These are phyloP conservation scores for Marmota monax DNA, from an alignment of 2,113 vertebrate species.

Conservation along the genomic window DNA sequence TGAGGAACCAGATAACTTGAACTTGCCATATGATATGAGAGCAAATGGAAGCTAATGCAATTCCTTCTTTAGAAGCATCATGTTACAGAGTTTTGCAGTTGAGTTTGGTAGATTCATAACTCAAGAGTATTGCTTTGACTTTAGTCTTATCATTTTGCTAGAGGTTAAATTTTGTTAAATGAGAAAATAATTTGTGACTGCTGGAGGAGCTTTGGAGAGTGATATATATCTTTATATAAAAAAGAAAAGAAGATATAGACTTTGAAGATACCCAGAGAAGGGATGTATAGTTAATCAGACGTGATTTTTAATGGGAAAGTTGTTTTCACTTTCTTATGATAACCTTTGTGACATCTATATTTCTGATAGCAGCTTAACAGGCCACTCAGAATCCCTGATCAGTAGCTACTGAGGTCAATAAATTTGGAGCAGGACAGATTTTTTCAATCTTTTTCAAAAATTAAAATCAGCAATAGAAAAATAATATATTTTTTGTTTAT, in stretches of 20 bases:
- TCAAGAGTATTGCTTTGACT: not conserved
- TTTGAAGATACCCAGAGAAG: slow-evolving; percentile 29
- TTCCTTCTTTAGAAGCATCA: not conserved
- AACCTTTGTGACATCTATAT: not conserved
- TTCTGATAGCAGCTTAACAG: not conserved
- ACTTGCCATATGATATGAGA: not conserved
- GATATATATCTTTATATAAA: not conserved
- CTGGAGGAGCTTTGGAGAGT: not conserved
- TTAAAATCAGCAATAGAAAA: slow-evolving; percentile 20
- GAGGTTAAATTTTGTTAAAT: slow-evolving; percentile 41
- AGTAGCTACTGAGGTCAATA: not conserved
- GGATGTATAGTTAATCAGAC: not conserved
- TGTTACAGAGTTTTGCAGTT: not conserved
- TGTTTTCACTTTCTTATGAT: slow-evolving; percentile 12
- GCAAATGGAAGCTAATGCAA: not conserved
- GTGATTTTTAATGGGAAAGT: slow-evolving; percentile 24
- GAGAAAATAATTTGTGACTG: slow-evolving; percentile 14
- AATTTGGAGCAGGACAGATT: not conserved
- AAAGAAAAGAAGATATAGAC: not conserved
- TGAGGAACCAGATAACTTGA: not conserved
- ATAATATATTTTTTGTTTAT: slow-evolving; percentile 21
- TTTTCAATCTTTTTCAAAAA: slow-evolving; percentile 6
- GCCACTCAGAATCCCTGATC: not conserved
- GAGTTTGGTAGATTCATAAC: not conserved
- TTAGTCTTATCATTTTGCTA: not conserved